A percentile compares a stretch with the other conserved stretches of the same genome.
phyloP scores from a whole-genome alignment of 1,140 invertebrate genomes.

The Nomia melanderi region DNA sequence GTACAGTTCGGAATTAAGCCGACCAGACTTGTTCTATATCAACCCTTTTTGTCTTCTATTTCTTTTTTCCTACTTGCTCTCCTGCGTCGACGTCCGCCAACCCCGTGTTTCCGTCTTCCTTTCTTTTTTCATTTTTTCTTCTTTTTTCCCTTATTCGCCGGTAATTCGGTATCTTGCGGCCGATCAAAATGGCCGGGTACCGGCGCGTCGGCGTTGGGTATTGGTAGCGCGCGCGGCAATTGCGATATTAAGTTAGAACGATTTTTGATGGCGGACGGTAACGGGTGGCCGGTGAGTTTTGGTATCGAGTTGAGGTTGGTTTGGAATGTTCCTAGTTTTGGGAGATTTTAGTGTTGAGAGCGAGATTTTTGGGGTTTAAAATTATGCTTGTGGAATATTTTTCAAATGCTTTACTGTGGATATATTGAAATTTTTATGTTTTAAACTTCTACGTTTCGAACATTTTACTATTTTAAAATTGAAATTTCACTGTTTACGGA shows the following conservation, averaged over 20 bases:
- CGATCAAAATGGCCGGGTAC: constrained; percentile 10
- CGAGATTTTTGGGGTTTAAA: too few relatives aligned
- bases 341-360: too few relatives aligned
- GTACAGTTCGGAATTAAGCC: constrained; percentile 22
- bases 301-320: too few relatives aligned
- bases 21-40: constrained; percentile 1
- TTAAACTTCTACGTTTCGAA: too few relatives aligned
- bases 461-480: too few relatives aligned
- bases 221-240: background rate
- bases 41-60: background rate
- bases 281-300: background rate
- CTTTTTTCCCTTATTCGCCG: background rate
- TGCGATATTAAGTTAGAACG: constrained; percentile 25
- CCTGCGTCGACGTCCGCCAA: background rate
- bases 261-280: background rate
- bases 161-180: constrained; percentile 16
- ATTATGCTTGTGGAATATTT: too few relatives aligned
- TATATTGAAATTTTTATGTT: too few relatives aligned
- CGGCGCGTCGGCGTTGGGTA: constrained; percentile 5
- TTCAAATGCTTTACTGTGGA: too few relatives aligned
- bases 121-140: background rate
- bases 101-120: background rate
- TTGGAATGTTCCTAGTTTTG: too few relatives aligned
- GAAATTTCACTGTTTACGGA: too few relatives aligned
- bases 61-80: background rate